phyloP scores from a whole-genome alignment of 2,113 vertebrate species.

The Amblyornis subalaris region DNA sequence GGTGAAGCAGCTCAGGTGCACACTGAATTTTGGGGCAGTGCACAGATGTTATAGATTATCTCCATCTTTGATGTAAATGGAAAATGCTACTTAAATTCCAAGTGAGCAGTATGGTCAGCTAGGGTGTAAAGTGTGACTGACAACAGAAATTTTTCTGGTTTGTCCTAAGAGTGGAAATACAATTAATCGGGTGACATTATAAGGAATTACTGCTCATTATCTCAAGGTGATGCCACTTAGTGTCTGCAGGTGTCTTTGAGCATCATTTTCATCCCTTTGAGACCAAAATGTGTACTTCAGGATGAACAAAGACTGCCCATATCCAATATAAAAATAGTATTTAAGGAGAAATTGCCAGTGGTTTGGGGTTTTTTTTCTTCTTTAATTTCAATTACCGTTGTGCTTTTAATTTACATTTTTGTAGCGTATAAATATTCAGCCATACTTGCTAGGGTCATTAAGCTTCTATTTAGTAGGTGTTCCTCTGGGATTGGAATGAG shows the following conservation, averaged over 20 bases:
- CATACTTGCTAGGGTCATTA: not conserved
- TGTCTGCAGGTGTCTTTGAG: not conserved
- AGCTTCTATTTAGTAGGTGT: not conserved
- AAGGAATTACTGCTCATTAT: not conserved
- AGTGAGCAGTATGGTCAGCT: not conserved
- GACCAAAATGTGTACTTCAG: not conserved
- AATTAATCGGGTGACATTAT: not conserved
- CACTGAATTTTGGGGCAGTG: not conserved
- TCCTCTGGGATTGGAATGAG: conserved; percentile 5
- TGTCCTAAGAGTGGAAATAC: not conserved
- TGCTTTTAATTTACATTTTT: not conserved
- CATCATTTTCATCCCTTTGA: not conserved
- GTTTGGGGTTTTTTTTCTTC: not conserved
- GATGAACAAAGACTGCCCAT: not conserved
- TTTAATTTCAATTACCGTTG: not conserved
- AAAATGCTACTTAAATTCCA: not conserved
- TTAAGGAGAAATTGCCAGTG: not conserved
- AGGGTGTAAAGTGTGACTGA: not conserved
- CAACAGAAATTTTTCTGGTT: not conserved
- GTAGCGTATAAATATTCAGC: not conserved
- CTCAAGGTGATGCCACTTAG: not conserved
- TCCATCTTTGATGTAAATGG: not conserved
- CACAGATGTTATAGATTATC: not conserved
- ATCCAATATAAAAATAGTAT: not conserved
- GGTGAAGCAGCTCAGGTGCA: not conserved